Conservation (phyloP, 2,797 vertebrate genomes). For the Acanthurus lineatus region DNA sequence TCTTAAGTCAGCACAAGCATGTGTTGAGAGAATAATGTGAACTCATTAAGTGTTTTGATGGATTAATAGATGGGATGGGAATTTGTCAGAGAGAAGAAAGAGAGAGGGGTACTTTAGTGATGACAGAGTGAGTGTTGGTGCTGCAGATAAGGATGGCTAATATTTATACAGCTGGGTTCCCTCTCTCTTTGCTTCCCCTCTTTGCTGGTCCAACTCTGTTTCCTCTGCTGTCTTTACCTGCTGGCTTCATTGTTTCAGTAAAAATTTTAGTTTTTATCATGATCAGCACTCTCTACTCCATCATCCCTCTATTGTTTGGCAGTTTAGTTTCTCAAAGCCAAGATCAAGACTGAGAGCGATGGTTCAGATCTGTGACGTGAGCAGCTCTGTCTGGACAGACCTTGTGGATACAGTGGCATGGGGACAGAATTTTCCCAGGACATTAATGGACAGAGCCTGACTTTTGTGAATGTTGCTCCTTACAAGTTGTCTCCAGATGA, state of each 20-base stretch:
- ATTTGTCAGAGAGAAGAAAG: background rate
- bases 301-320: background rate
- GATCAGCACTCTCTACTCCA: background rate
- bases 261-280: slow-evolving; percentile 12
- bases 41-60: background rate
- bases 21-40: background rate
- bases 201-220: background rate
- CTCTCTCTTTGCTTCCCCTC: background rate
- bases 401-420: slow-evolving; percentile 11
- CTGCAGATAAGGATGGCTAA: slow-evolving; percentile 57
- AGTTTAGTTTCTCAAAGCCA: slow-evolving; percentile 3
- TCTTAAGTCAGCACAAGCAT: no score
- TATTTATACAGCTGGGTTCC: slow-evolving; percentile 71
- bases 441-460: slow-evolving; percentile 11
- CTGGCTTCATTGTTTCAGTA: slow-evolving; percentile 7
- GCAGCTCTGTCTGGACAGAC: slow-evolving; percentile 8
- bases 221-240: slow-evolving; percentile 28
- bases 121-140: slow-evolving; percentile 43
- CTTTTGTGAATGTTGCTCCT: background rate
- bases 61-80: background rate
- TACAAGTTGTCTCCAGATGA: slow-evolving; percentile 9
- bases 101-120: slow-evolving; percentile 6
- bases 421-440: slow-evolving; percentile 20
- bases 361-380: slow-evolving; percentile 1
- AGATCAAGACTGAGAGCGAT: background rate